Evolutionary conservation across 2,797 vertebrate species (phyloP), one percentile per base, ranked within the genome.

Genomic region (Pseudocheirus occidentalis): DNA sequence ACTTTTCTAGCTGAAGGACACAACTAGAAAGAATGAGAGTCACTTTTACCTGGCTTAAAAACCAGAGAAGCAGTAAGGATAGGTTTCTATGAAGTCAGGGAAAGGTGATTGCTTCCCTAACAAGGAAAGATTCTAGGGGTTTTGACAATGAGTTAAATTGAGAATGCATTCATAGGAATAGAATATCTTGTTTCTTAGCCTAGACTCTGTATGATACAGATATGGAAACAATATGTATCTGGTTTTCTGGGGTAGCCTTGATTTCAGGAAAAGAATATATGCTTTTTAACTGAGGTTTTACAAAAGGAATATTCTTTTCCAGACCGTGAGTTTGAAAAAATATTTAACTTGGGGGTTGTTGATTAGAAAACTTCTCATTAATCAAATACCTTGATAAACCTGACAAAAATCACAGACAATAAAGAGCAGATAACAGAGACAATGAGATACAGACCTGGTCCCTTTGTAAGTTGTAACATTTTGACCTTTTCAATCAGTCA

Each of bases 41-140:
- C 46, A 89, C 46, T 21, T 55, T 87, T 55, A 95, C 92, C 81
- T 34, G 5, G 1, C 73, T 96, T 92, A 95, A 92, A 96, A 94
- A 13, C 3, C 46, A 92, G 55, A 95, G 92, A 90, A 92, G 56
- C 29, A 90, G 73, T 5, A 21, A 90, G 53, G 53, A 96, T 87
- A 95, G 94, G 55, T 81, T 94, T 54, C n/a, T 58, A 89, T n/a
- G 52, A 28, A 93, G 5, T 92, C 55, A 92, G 34, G 3, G 28
- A 57, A 90, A 12, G 59, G 62, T 95, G 55, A 50, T 90, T 93
- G n/a, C 6, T 81, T 81, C 16, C n/a, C 66, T 24, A 81, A 46
- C 66, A 81, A 81, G n/a, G 18, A 14, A 40, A 81, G 16, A 81
- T 81, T 90, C 59, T n/a, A 90, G 46, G 52, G 29, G 62, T 34